These are phyloP conservation scores for Megatriorchis doriae DNA, from an alignment of 2,113 vertebrate genomes.

Conservation along the genomic window DNA sequence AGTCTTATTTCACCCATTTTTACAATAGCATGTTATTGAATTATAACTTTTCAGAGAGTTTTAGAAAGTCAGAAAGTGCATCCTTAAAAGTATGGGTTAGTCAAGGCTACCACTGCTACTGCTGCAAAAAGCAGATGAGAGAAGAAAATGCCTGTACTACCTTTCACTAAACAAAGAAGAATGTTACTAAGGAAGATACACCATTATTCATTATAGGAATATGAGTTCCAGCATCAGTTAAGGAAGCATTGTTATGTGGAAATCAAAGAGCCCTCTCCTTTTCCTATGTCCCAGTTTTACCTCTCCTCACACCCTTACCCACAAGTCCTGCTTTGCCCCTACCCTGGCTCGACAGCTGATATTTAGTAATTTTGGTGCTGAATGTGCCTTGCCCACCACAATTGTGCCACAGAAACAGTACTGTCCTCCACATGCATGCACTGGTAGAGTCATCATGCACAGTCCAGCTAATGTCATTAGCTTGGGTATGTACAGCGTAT, in stretches of 20 bases:
- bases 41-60: slow-evolving; percentile 8
- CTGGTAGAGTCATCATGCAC: no score
- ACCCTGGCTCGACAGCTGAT: neutral
- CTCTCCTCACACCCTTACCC: neutral
- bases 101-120: neutral
- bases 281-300: neutral
- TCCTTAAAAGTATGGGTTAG: neutral
- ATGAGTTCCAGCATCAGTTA: neutral
- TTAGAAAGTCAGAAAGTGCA: neutral
- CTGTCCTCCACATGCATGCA: accelerated
- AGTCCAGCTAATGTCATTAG: no score
- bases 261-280: neutral
- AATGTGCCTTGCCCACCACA: accelerated
- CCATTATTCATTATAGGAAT: neutral
- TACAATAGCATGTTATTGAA: neutral
- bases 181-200: neutral
- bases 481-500: accelerated
- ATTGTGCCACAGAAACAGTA: accelerated
- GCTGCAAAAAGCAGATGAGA: neutral
- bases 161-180: neutral
- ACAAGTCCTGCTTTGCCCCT: neutral
- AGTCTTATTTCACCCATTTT: neutral
- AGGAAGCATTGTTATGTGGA: neutral
- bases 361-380: accelerated
- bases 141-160: neutral